Evolutionary conservation across 2,113 vertebrate species (phyloP), one percentile per base, ranked within the genome.

Genomic region (Paraplagusia blochii): DNA sequence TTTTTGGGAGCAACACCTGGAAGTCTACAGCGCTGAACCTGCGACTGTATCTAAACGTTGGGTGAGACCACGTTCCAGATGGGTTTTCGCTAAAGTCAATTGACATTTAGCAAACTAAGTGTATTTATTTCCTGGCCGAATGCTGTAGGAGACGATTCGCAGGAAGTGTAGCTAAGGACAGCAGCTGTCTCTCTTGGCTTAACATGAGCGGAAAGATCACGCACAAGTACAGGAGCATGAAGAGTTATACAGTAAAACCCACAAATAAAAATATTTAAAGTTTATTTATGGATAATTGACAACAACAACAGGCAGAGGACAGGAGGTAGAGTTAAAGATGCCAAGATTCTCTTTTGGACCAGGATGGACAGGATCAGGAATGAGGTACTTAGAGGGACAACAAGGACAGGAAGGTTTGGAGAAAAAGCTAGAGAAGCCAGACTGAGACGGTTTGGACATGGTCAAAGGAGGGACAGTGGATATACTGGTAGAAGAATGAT

Each of bases 21-120:
- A 0, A 1, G 16, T 16, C 51, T 18, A 22, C 52, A 61, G 46
- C 14, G 15, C 52, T 54, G 35, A 36, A 53, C 35, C 57, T 44
- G 35, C 65, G 61, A 58, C 71, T 55, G 19, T 63, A 44, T 44
- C 33, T 43, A 33, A 47, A 19, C 19, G 53, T 44, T 19, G 11
- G 22, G 12, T 22, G 11, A 17, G 38, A 40, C 38, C 38, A 8
- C 46, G 10, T 29, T 29, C 29, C 2, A 64, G 48, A 34, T 45
- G 10, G 33, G 36, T n/a, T 53, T 15, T 11, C 14, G 18, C 19
- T 50, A 29, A 46, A 18, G 52, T 10, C 15, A 22, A 49, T 74
- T 6, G 5, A 60, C 34, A 63, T 53, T 59, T 63, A 34, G 35
- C 39, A 33, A 52, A 58, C 44, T 50, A 50, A 3, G 0, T 16